Base-by-base conservation (phyloP, 2,113 vertebrate genomes). In the Pleuronectes platessa region DNA sequence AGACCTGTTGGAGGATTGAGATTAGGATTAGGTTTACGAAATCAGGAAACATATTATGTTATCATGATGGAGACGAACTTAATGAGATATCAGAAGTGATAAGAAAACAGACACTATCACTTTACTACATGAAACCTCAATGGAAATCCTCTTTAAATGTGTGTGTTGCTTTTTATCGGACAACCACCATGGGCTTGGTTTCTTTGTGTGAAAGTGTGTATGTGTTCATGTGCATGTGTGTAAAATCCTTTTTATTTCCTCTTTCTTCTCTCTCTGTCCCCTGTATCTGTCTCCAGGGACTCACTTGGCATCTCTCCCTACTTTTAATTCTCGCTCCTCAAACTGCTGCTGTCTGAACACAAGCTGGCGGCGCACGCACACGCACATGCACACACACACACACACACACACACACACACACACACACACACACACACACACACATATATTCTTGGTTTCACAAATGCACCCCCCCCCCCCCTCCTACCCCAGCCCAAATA, bases 341-440 rank as follows among this genome's bases (percentile, higher is more conserved):
- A 93, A 93, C 92, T 89, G 91, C 89, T 91, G 90, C 84, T 89
- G 91, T 91, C 90, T 92, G 86, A 88, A 83, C 82, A 77, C 91
- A 90, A 90, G 90, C 89, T 91, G 89, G 81, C 81, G 79, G 56
- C 58, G 47, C 53, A 35, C 17, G 21, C 81, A 62, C 42, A 27
- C 66, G 62, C 31, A 31, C 31, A 31, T 5, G 1, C 31, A 31
- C 31, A 31, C 53, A 40, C 17, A 31, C 81, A 65, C 42, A 35
- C 66, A 31, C 82, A 63, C 55, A n/a, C 71, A 65, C 56, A 26
- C 40, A 60, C 31, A 60, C 53, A 35, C 17, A 21, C 81, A 62
- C 42, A 27, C 66, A 26, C 82, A 61, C 55, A n/a, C 76, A 54
- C 61, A 23, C 71, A 26, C 71, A 21, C 63, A 64, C 68, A 24